Base-by-base conservation (phyloP, 1,140 invertebrate genomes). In the Macrocentrus cingulum region DNA sequence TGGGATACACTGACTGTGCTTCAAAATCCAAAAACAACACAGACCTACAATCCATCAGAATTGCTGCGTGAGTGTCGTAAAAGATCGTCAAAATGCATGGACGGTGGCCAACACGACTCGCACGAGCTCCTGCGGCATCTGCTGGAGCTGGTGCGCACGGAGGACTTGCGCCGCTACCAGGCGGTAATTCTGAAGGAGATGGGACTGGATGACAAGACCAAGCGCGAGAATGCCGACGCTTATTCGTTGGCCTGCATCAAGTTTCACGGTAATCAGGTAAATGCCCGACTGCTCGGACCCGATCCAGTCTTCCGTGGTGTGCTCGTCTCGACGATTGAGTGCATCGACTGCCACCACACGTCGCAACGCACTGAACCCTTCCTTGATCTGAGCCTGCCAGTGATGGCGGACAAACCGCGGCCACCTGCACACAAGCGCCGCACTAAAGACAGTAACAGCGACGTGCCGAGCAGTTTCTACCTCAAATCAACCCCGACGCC, bases 31-130 rank as follows among this genome's bases (percentile, higher is more conserved):
- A 80, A 58, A 74, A 82, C 70, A 67, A 46, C 80, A n/a, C 81
- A 84, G 48, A 83, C 86, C 25, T 87, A 88, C 62, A 88, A 80
- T 37, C 93, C 94, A 1, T 79, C 80, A 25, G 83, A 86, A 53
- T 80, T 96, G 13, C 87, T 95, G 42, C 84, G 84, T 32, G 84
- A 86, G 60, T 81, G 95, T n/a, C 88, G 85, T 56, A 84, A 84
- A 68, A 91, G 90, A 71, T 84, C 84, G 62, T 84, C 90, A 0
- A 88, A 95, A 70, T 98, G 97, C 75, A 88, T 88, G 56, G 92
- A 93, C n/a, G 94, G 88, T 20, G 91, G 94, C 64, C 96, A 99
- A 74, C 96, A 99, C 71, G 97, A 99, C 79, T 88, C 95, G 7
- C 97, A 99, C 71, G 97, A 99, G 76, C 75, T 98, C 46, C 80